Base-by-base conservation (phyloP, 2,113 vertebrate genomes). In the Labrus mixtus region DNA sequence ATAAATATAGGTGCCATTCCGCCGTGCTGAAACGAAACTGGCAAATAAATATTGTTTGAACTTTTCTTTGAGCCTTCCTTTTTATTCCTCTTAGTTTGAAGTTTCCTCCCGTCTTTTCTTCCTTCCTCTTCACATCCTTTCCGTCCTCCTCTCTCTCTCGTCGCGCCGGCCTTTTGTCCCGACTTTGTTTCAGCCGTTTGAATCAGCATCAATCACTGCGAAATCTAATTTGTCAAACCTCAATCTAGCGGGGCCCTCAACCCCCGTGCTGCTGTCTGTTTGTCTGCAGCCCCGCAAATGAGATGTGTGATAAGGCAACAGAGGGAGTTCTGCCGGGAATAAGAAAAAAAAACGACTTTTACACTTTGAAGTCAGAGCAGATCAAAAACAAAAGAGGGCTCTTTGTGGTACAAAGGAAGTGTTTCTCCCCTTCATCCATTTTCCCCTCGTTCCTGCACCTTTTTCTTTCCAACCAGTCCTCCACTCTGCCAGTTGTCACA, bases 171-270 rank as follows among this genome's bases (percentile, higher is more conserved):
- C 70, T 29, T 55, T 59, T n/a, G 23, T 67, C 75, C 71, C 39
- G 39, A 76, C 70, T 88, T 83, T 88, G 71, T 82, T 89, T 80
- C 84, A 77, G 82, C 84, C 73, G 46, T 87, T 88, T 89, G 85
- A 91, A 80, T 90, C 81, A 20, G 85, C 85, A 90, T 92, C 91
- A 90, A 89, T 92, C 92, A 87, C 66, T 6, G 66, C 36, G 1
- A 83, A 90, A 91, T 91, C 88, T 92, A 88, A 92, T 92, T 92
- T 93, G 91, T 88, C 89, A 88, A 86, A 86, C 62, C 82, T 81
- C 81, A 72, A 81, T 84, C 72, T 75, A 74, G 81, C 81, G 39
- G 53, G 86, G 82, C 87, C 84, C 79, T 89, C 86, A 72, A 89
- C 87, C 83, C 83, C 75, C 9, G 43, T 11, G 61, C 77, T 60